A percentile compares a stretch with the other conserved stretches of the same genome.
These are phyloP conservation scores for Mimas tiliae DNA, from an alignment of 2,888 invertebrate genomes.

Conservation along the genomic window DNA sequence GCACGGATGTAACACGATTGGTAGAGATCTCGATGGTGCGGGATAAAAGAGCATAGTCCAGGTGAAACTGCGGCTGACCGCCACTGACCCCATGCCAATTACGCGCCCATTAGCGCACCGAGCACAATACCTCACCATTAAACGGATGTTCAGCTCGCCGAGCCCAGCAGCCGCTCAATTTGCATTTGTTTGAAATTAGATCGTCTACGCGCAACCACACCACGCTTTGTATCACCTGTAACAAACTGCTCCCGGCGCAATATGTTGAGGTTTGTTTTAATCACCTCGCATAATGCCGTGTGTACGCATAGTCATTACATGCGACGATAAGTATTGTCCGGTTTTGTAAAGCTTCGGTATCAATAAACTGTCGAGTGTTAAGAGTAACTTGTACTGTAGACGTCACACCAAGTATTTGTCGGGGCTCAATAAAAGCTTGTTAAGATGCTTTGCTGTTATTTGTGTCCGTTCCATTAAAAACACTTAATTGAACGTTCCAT, in stretches of 20 bases:
- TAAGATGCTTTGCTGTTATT: conserved; percentile 37
- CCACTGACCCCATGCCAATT: conserved; percentile 76
- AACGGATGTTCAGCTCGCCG: conserved; percentile 71
- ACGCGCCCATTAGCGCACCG: conserved; percentile 72
- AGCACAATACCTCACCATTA: conserved; percentile 75
- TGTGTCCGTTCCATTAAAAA: conserved; percentile 35
- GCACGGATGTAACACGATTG: conserved; percentile 45
- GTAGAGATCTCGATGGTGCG: conserved; percentile 39
- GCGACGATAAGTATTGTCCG: background rate
- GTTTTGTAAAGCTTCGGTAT: background rate
- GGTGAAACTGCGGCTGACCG: conserved; percentile 60
- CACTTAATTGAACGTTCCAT: conserved; percentile 38
- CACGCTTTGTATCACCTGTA: conserved; percentile 65
- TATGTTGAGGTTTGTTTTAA: conserved; percentile 53
- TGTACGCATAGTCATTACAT: background rate
- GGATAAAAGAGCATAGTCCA: conserved; percentile 48
- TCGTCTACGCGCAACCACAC: conserved; percentile 52
- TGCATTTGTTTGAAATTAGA: conserved; percentile 80
- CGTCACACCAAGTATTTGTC: conserved; percentile 33
- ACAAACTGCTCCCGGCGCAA: conserved; percentile 41
- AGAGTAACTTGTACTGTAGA: background rate
- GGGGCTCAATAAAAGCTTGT: conserved; percentile 44
- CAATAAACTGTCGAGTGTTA: background rate
- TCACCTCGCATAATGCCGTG: conserved; percentile 39
- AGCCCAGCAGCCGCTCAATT: conserved; percentile 66